A percentile compares a stretch with the other conserved stretches of the same genome.
phyloP scores from a whole-genome alignment of 2,797 vertebrate species.

The Eulemur albifrons region DNA sequence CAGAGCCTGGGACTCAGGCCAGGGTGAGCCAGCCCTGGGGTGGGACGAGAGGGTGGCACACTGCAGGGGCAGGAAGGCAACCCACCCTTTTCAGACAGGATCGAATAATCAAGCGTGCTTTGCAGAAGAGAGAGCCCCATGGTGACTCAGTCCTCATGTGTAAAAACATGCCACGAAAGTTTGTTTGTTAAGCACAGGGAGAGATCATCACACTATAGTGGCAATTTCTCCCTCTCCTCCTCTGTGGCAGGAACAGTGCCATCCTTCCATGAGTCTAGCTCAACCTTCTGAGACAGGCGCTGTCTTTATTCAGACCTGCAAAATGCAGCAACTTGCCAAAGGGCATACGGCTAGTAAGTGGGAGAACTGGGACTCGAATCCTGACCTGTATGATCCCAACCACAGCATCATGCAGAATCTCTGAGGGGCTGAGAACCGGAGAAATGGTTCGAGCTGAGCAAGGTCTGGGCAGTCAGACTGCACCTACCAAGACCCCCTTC shows the following conservation, averaged over 20 bases:
- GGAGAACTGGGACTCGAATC: neutral
- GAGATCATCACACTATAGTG: accelerated
- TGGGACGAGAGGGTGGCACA: accelerated
- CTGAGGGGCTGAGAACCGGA: neutral
- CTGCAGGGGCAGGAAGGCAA: neutral
- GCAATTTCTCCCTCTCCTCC: neutral
- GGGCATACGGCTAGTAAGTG: neutral
- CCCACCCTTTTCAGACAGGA: neutral
- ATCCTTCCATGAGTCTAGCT: neutral
- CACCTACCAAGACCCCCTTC: neutral
- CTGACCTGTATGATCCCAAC: neutral
- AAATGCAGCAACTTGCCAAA: neutral
- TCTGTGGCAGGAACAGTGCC: neutral
- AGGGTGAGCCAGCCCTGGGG: accelerated
- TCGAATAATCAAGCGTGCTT: neutral
- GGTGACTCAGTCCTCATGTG: accelerated
- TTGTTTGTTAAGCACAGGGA: neutral
- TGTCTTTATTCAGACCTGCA: neutral
- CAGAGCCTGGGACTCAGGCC: neutral
- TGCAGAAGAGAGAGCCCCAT: neutral
- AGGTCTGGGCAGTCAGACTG: neutral
- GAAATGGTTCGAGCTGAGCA: neutral
- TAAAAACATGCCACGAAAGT: neutral
- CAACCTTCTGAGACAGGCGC: neutral
- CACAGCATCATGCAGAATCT: neutral